phyloP scores from a whole-genome alignment of 2,113 vertebrate species.

The Malurus alboscapulatus region DNA sequence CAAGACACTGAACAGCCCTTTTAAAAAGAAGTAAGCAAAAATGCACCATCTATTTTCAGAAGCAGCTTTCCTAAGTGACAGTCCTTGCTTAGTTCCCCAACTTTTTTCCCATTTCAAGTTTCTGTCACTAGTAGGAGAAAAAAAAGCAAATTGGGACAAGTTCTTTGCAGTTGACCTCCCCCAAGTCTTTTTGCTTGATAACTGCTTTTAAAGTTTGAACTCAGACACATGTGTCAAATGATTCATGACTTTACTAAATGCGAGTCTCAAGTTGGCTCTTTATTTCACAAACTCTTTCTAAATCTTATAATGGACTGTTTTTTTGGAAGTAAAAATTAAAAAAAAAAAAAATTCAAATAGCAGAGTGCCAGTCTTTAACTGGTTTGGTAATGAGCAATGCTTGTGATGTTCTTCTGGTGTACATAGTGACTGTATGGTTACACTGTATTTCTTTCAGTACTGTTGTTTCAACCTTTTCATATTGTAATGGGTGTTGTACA shows the following conservation, averaged over 20 bases:
- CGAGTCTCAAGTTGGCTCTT: not conserved
- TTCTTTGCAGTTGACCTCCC: not conserved
- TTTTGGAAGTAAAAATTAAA: not conserved
- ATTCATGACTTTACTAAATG: not conserved
- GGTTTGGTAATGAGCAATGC: not conserved
- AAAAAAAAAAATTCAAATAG: not conserved
- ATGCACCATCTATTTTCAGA: not conserved
- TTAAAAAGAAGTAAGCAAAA: not conserved
- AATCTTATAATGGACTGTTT: not conserved
- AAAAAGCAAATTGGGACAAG: not conserved
- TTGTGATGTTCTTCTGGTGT: not conserved
- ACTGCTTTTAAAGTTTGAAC: not conserved
- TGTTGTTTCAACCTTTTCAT: not conserved
- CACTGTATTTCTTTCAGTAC: not conserved
- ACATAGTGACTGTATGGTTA: not conserved
- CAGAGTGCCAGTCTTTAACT: not conserved
- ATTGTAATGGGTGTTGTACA: not conserved
- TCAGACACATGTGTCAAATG: not conserved
- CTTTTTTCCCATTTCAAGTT: not conserved
- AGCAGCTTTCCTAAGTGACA: not conserved
- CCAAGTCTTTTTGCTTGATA: not conserved
- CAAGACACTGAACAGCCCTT: not conserved
- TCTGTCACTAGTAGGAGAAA: fast-evolving
- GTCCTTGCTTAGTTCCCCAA: not conserved
- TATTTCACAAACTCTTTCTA: not conserved